phyloP scores from a whole-genome alignment of 1,140 invertebrate genomes.

The Rhopalosiphum padi region DNA sequence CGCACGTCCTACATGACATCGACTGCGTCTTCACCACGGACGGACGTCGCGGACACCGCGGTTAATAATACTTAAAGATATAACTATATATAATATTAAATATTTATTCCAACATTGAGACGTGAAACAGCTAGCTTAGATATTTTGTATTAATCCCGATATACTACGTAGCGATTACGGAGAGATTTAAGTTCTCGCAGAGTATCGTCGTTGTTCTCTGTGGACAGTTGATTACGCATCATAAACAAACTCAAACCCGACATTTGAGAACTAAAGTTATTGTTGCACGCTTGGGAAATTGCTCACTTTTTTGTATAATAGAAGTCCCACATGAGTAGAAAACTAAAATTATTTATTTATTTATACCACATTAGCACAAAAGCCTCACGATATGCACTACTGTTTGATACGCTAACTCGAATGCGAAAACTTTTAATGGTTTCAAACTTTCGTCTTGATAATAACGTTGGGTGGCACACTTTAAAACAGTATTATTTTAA shows the following conservation, averaged over 20 bases:
- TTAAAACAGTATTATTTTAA: neutral
- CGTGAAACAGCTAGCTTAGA: neutral
- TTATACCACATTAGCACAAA: neutral
- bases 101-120: neutral
- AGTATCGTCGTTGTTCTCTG: neutral
- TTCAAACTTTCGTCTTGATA: neutral
- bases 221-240: too few relatives aligned
- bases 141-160: neutral
- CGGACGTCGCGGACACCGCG: neutral
- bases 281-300: neutral
- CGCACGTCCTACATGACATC: neutral
- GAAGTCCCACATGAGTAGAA: neutral
- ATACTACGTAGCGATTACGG: too few relatives aligned
- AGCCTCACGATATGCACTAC: neutral
- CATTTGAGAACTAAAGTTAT: neutral
- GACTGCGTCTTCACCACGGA: neutral
- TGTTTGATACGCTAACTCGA: neutral
- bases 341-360: neutral
- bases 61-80: neutral
- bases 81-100: neutral
- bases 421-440: constrained; percentile 7
- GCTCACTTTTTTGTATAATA: neutral
- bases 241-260: neutral
- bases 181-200: neutral
- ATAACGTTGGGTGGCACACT: neutral